A percentile compares a stretch with the other conserved stretches of the same genome.
These are phyloP conservation scores for Pantelozetes paolii DNA, from an alignment of 2,888 invertebrate species.

Conservation along the genomic window DNA sequence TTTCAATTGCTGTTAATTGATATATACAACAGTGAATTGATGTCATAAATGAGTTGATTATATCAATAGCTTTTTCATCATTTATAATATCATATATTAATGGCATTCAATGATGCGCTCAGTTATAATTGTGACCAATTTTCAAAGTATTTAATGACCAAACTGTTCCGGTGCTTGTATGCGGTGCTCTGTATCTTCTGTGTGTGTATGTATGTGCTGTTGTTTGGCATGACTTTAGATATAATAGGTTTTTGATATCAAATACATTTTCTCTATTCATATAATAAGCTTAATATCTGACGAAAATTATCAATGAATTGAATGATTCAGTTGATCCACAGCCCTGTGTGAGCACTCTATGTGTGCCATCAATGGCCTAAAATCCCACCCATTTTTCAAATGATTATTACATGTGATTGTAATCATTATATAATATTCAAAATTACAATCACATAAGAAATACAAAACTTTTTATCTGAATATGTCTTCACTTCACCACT, in stretches of 20 bases:
- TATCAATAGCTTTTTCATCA: constrained; percentile 21
- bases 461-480: constrained; percentile 6
- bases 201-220: neutral
- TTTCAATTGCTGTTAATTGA: constrained; percentile 35
- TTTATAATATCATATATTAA: constrained; percentile 24
- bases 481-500: constrained; percentile 6
- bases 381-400: constrained; percentile 33
- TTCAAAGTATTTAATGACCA: constrained; percentile 1
- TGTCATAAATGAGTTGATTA: constrained; percentile 29
- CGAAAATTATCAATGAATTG: constrained; percentile 21
- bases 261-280: neutral
- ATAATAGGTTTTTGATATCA: neutral
- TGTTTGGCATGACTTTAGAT: neutral
- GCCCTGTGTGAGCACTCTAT: neutral
- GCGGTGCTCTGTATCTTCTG: too few species aligned
- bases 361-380: constrained; percentile 22
- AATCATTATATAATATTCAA: constrained; percentile 13
- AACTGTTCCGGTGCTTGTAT: neutral
- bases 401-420: constrained; percentile 33
- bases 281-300: constrained; percentile 10
- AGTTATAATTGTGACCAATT: constrained; percentile 21
- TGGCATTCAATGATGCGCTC: constrained; percentile 28
- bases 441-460: neutral
- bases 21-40: constrained; percentile 15
- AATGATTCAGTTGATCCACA: neutral